Conservation (phyloP, 2,113 vertebrate species). For the Hemiprocne comata region DNA sequence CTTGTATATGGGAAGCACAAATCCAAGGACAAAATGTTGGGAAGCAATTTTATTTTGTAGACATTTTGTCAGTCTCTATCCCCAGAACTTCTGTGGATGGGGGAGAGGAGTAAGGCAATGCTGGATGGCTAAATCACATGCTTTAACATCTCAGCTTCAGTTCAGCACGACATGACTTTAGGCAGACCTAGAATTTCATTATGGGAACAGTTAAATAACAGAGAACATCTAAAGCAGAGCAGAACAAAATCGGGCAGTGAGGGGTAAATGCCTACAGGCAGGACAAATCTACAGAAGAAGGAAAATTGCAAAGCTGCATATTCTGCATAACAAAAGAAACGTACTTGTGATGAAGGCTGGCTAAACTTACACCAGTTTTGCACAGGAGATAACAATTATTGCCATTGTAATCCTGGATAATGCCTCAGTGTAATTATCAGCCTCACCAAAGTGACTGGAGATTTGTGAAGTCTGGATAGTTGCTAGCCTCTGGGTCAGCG, state of each 20-base stretch:
- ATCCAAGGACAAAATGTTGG: conserved; percentile 58
- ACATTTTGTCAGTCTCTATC: conserved; percentile 41
- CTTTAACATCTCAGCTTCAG: conserved; percentile 48
- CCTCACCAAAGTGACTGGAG: not conserved
- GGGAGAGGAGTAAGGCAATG: conserved; percentile 20
- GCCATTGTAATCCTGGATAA: conserved; percentile 36
- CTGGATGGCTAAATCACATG: conserved; percentile 36
- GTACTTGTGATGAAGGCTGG: not conserved
- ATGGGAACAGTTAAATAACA: conserved; percentile 47
- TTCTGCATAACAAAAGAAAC: conserved; percentile 36
- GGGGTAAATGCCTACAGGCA: conserved; percentile 45
- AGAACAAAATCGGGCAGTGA: conserved; percentile 56
- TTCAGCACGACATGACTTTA: conserved; percentile 28
- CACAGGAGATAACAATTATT: conserved; percentile 31
- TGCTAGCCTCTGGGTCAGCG: not conserved
- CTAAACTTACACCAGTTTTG: not conserved
- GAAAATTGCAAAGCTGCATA: not conserved
- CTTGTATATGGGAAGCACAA: conserved; percentile 16
- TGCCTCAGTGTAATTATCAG: conserved; percentile 12
- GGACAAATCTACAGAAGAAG: not conserved
- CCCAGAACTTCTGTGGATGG: not conserved
- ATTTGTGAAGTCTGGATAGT: not conserved
- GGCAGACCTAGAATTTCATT: conserved; percentile 54
- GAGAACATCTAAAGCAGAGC: conserved; percentile 39
- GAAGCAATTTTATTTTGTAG: conserved; percentile 48